Percentiles rank a stretch among this genome's conserved stretches.
These are phyloP conservation scores for Drosophila cardini DNA, from an alignment of 1,140 invertebrate genomes.

Conservation along the genomic window DNA sequence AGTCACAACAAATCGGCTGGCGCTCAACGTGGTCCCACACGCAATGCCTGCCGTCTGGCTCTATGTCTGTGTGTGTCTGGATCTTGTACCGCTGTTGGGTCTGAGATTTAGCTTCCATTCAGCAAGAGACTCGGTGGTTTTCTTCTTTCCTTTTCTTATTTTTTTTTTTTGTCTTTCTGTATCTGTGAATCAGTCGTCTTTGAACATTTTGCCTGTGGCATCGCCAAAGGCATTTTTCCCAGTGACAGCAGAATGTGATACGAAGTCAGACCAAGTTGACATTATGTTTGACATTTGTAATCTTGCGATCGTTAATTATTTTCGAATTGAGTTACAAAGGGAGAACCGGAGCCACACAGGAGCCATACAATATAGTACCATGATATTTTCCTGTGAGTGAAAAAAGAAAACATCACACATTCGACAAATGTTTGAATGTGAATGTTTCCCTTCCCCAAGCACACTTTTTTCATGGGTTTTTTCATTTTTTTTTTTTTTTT, in stretches of 20 bases:
- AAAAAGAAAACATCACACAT: constrained; percentile 66
- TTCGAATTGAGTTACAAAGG: constrained; percentile 80
- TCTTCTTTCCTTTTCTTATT: constrained; percentile 5
- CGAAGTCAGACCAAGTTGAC: constrained; percentile 68
- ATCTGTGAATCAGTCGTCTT: constrained; percentile 44
- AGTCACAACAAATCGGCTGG: constrained; percentile 82
- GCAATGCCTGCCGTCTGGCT: constrained; percentile 55
- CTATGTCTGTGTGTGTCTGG: constrained; percentile 7
- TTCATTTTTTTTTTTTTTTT: constrained; percentile 15
- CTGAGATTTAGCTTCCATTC: constrained; percentile 29
- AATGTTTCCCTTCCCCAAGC: neutral
- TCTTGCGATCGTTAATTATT: constrained; percentile 84
- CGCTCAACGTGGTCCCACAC: constrained; percentile 71
- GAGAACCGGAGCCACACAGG: constrained; percentile 52
- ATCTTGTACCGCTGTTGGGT: neutral
- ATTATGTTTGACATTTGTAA: constrained; percentile 85
- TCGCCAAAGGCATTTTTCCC: constrained; percentile 33
- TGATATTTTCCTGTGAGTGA: constrained; percentile 2
- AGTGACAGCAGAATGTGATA: constrained; percentile 56
- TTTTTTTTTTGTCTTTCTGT: neutral
- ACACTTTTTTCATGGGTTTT: neutral
- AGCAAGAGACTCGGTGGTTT: constrained; percentile 68
- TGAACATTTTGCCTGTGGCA: constrained; percentile 50
- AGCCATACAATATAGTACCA: constrained; percentile 17
- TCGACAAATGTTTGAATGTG: constrained; percentile 59